Conservation (phyloP, 1,140 invertebrate genomes). For the Zaprionus ornatus region DNA sequence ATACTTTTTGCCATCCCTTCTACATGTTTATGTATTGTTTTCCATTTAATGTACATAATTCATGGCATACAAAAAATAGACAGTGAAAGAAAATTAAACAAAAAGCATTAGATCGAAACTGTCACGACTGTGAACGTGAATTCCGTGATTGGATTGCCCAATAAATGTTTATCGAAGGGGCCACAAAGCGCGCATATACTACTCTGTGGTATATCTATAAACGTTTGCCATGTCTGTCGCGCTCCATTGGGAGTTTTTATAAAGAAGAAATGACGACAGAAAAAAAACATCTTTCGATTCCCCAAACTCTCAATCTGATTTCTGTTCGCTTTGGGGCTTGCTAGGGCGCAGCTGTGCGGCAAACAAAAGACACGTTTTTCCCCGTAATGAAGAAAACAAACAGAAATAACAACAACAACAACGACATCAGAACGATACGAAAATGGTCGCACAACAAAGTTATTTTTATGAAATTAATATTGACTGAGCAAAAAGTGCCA, state of each 20-base stretch:
- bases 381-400: conserved; percentile 37
- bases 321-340: conserved; percentile 15
- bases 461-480: conserved; percentile 82
- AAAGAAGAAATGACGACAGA: conserved; percentile 41
- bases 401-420: conserved; percentile 1
- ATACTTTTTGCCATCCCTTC: not conserved
- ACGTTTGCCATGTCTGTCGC: conserved; percentile 62
- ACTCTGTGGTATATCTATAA: conserved; percentile 42
- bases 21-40: conserved; percentile 57
- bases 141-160: conserved; percentile 80
- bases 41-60: conserved; percentile 60
- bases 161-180: conserved; percentile 79
- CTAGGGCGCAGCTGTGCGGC: conserved; percentile 49
- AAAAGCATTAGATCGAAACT: conserved; percentile 76
- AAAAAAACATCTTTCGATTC: not conserved
- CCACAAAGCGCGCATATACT: conserved; percentile 65
- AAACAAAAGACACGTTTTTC: conserved; percentile 77
- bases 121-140: conserved; percentile 75
- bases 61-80: conserved; percentile 30
- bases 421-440: not conserved
- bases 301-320: not conserved
- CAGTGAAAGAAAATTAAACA: conserved; percentile 56
- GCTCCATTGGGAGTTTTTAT: conserved; percentile 56
- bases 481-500: conserved; percentile 62
- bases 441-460: conserved; percentile 57